Evolutionary conservation across 2,888 invertebrate genomes (phyloP).

Genomic region (Scaptomyza reducta): DNA sequence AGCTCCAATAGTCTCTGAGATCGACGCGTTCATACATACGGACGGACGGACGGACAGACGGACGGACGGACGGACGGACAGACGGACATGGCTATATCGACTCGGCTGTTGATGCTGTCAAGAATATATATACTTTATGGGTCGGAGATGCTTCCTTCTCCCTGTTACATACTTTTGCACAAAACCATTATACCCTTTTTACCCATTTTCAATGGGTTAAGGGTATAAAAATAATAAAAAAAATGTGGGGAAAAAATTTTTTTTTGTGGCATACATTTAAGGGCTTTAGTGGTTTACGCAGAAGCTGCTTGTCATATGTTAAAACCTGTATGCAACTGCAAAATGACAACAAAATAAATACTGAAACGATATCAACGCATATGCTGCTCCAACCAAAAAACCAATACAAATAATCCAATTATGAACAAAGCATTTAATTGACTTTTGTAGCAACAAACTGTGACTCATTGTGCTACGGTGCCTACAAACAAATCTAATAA

Average conservation of each 20-base stretch:
- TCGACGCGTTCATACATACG: too few relatives aligned
- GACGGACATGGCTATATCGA: too few relatives aligned
- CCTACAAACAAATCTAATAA: slow-evolving; percentile 60
- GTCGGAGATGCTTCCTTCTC: too few relatives aligned
- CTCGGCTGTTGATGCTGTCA: too few relatives aligned
- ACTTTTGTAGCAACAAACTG: slow-evolving; percentile 58
- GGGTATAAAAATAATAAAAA: too few relatives aligned
- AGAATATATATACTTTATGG: too few relatives aligned
- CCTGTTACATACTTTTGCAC: too few relatives aligned
- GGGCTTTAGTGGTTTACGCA: slow-evolving; percentile 9
- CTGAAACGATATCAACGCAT: background rate
- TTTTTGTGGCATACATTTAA: slow-evolving; percentile 25
- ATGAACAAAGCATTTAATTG: slow-evolving; percentile 65
- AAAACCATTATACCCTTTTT: too few relatives aligned
- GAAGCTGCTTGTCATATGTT: slow-evolving; percentile 22
- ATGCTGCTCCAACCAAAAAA: background rate
- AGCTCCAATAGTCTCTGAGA: too few relatives aligned
- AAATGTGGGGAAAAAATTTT: background rate
- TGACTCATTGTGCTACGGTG: background rate
- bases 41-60: too few relatives aligned
- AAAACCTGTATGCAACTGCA: background rate
- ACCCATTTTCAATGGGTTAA: too few relatives aligned
- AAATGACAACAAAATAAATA: slow-evolving; percentile 1
- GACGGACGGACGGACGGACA: too few relatives aligned
- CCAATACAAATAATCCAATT: slow-evolving; percentile 63